phyloP scores from a whole-genome alignment of 2,113 vertebrate species.

The Dasyprocta punctata region DNA sequence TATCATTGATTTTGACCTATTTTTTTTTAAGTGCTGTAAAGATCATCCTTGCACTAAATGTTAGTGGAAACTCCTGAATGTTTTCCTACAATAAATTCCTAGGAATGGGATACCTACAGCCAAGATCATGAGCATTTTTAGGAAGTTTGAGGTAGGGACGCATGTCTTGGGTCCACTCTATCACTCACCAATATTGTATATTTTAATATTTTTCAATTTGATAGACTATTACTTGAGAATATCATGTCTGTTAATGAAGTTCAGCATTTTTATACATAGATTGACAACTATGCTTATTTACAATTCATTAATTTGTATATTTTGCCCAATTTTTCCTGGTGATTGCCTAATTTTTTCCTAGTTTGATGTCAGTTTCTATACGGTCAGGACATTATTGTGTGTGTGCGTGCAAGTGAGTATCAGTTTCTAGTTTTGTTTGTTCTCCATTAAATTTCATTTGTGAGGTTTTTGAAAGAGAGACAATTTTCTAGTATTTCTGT shows the following conservation, averaged over 20 bases:
- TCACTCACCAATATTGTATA: not conserved
- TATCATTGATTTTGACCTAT: slow-evolving; percentile 43
- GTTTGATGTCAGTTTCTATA: not conserved
- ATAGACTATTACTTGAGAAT: not conserved
- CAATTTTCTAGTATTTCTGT: not conserved
- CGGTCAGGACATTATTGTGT: not conserved
- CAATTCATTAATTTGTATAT: not conserved
- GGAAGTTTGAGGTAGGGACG: not conserved
- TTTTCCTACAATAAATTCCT: not conserved
- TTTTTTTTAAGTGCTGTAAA: slow-evolving; percentile 46
- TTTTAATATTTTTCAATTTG: not conserved
- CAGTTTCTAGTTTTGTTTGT: not conserved
- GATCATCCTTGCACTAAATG: not conserved
- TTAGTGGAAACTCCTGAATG: not conserved
- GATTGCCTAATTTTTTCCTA: not conserved
- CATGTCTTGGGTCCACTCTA: not conserved
- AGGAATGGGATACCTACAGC: not conserved
- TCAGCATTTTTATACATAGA: not conserved
- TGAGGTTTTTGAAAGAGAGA: not conserved
- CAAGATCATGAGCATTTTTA: not conserved
- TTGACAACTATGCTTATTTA: not conserved
- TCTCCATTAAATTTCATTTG: slow-evolving; percentile 47
- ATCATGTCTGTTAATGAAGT: not conserved
- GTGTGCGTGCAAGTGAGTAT: not conserved
- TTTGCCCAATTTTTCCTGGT: slow-evolving; percentile 1